A percentile compares a stretch with the other conserved stretches of the same genome.
Evolutionary conservation across 2,888 invertebrate genomes (phyloP).

Genomic region (Caradrina kadenii): DNA sequence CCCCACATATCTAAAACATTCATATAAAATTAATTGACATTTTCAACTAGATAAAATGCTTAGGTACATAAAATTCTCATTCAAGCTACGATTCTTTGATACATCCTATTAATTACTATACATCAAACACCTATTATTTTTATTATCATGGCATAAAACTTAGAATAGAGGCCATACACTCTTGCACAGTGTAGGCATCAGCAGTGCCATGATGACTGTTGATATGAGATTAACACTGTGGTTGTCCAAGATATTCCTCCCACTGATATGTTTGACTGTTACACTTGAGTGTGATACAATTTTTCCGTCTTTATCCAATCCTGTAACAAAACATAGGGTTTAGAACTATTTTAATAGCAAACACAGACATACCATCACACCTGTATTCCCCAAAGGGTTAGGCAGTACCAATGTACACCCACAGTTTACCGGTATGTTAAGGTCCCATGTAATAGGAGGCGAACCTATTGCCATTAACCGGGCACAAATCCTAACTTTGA

Average conservation of each 20-base stretch:
- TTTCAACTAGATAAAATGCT: slow-evolving; percentile 9
- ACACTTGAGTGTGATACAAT: slow-evolving; percentile 93
- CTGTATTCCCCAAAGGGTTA: no score
- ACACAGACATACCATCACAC: no score
- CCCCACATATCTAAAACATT: not conserved
- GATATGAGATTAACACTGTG: slow-evolving; percentile 97
- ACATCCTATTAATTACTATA: slow-evolving; percentile 8
- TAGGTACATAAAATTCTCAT: slow-evolving; percentile 27
- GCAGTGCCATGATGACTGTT: slow-evolving; percentile 93
- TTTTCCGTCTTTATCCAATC: slow-evolving; percentile 92
- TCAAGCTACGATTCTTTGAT: slow-evolving; percentile 15
- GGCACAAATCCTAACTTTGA: no score
- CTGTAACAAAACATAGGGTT: slow-evolving; percentile 82
- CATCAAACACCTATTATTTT: slow-evolving; percentile 18
- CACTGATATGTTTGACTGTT: slow-evolving; percentile 94
- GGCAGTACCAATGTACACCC: no score
- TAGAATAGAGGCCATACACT: slow-evolving; percentile 78
- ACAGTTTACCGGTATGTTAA: no score
- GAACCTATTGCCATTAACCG: no score
- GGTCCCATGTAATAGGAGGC: no score
- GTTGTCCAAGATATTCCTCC: slow-evolving; percentile 94
- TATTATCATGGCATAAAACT: slow-evolving; percentile 18
- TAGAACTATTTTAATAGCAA: not conserved
- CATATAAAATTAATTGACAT: slow-evolving; percentile 32
- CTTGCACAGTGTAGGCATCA: slow-evolving; percentile 92